phyloP scores from a whole-genome alignment of 2,797 vertebrate genomes.

The Neoniphon sammara region DNA sequence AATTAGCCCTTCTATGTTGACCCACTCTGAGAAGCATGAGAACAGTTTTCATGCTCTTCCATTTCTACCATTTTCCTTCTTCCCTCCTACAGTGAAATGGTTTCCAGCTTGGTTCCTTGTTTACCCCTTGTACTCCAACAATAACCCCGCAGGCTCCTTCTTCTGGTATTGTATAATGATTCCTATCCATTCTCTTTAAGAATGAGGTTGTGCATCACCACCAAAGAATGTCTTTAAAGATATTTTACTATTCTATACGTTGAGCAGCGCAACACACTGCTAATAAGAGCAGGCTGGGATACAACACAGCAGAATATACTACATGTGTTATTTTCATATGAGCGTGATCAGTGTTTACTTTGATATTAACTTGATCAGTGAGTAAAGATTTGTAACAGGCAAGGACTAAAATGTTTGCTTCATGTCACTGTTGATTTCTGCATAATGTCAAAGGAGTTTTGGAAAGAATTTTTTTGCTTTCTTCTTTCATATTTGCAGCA shows the following conservation, averaged over 20 bases:
- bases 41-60: conserved; percentile 15
- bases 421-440: neutral
- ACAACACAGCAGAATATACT: neutral
- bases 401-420: neutral
- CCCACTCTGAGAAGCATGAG: neutral
- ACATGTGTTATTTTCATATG: neutral
- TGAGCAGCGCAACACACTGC: neutral
- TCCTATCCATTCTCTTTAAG: conserved; percentile 12
- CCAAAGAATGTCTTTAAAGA: conserved; percentile 35
- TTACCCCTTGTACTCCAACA: conserved; percentile 7
- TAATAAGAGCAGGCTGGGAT: conserved; percentile 12
- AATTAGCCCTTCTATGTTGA: conserved; percentile 6
- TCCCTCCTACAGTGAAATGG: conserved; percentile 24
- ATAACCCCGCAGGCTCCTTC: neutral
- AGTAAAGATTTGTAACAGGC: neutral
- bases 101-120: conserved; percentile 39
- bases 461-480: neutral
- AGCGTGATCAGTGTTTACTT: too few species aligned
- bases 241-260: neutral
- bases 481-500: neutral
- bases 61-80: neutral
- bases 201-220: conserved; percentile 13
- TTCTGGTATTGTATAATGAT: conserved; percentile 5
- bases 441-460: neutral
- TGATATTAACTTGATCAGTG: neutral